Evolutionary conservation across 2,113 vertebrate genomes (phyloP).

Genomic region (Callipepla californica): DNA sequence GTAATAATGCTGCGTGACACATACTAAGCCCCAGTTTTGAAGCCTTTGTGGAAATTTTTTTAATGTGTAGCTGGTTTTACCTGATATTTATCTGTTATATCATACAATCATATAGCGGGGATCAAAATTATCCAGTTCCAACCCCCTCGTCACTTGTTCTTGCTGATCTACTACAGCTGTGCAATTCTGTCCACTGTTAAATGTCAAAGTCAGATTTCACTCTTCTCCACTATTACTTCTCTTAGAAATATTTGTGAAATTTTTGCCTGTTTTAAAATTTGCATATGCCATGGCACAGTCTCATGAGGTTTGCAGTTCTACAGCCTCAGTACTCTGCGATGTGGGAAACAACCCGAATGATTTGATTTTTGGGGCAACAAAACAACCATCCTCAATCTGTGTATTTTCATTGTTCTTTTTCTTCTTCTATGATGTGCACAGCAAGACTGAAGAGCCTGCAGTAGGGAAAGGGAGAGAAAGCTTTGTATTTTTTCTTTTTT

Average conservation of each 20-base stretch:
- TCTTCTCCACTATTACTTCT: background rate
- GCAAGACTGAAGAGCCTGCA: background rate
- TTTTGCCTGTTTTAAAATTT: background rate
- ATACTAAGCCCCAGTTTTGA: background rate
- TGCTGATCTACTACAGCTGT: background rate
- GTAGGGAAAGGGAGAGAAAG: background rate
- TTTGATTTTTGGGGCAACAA: background rate
- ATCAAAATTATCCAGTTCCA: too few species aligned
- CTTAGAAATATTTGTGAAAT: background rate
- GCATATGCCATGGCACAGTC: background rate
- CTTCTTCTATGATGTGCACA: background rate
- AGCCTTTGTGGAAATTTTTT: background rate
- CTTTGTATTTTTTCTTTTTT: background rate
- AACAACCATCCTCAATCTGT: background rate
- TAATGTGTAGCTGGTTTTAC: background rate
- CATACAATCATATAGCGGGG: too few species aligned
- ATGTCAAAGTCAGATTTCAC: background rate
- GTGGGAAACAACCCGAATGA: background rate
- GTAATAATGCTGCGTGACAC: background rate
- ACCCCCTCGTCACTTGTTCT: background rate
- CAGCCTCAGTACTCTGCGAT: background rate
- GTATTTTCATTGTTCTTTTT: background rate
- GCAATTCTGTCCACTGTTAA: background rate
- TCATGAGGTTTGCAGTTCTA: background rate
- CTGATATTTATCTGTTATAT: background rate